Percentiles rank a stretch among this genome's conserved stretches.
Evolutionary conservation across 1,140 invertebrate genomes (phyloP).

Genomic region (Samia ricini): DNA sequence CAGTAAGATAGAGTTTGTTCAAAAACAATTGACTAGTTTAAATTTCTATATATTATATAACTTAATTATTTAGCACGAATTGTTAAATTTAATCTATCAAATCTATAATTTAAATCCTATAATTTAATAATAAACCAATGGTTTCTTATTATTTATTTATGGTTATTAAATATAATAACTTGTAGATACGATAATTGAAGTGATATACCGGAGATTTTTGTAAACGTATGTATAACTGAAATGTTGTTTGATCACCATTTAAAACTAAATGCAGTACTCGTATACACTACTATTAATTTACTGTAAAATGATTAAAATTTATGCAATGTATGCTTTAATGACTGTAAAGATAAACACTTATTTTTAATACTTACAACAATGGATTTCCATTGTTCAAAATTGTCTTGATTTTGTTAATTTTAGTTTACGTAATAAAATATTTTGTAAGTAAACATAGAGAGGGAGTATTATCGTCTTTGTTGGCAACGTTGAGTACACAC

Average conservation of each 20-base stretch:
- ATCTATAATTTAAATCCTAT: too few relatives aligned
- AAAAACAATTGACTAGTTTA: too few relatives aligned
- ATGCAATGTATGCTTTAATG: background rate
- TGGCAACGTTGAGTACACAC: background rate
- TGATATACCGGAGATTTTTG: too few relatives aligned
- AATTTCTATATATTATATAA: too few relatives aligned
- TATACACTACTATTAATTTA: background rate
- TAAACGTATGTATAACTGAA: too few relatives aligned
- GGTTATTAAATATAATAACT: too few relatives aligned
- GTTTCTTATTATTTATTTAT: too few relatives aligned
- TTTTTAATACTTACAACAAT: constrained; percentile 45
- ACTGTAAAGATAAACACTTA: background rate
- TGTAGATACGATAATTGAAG: background rate
- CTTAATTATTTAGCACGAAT: too few relatives aligned
- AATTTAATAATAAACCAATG: too few relatives aligned
- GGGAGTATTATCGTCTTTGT: constrained; percentile 32
- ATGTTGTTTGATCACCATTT: background rate
- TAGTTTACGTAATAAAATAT: background rate
- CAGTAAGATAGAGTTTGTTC: too few relatives aligned
- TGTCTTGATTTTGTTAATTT: constrained; percentile 26
- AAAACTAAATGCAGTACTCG: background rate
- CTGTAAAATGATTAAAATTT: background rate
- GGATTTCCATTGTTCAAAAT: constrained; percentile 34
- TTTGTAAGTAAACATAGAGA: background rate
- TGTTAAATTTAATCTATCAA: too few relatives aligned